A percentile compares a stretch with the other conserved stretches of the same genome.
Evolutionary conservation across 2,888 invertebrate species (phyloP).

Genomic region (Pristionchus maxplancki): DNA sequence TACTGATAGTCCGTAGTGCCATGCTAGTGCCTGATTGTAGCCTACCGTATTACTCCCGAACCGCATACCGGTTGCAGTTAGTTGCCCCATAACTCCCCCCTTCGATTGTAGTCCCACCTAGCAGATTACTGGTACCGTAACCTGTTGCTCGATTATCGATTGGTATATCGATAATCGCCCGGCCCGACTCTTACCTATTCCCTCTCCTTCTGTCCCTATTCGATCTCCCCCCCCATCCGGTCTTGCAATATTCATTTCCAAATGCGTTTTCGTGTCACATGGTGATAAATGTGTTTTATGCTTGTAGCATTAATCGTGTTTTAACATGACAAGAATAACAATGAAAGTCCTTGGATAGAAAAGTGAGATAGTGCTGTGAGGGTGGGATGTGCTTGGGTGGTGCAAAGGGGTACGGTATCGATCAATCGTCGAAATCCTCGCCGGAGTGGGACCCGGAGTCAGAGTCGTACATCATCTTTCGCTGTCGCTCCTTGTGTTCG

Average conservation of each 20-base stretch:
- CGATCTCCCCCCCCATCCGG: slow-evolving; percentile 10
- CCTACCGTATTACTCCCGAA: not conserved
- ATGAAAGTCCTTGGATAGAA: not conserved
- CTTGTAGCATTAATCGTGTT: not conserved
- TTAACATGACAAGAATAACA: not conserved
- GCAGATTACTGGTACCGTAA: slow-evolving; percentile 18
- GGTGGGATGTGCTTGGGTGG: not conserved
- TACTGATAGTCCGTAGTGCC: not conserved
- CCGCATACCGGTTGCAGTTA: slow-evolving; percentile 3
- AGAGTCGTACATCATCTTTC: not conserved
- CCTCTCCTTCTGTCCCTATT: not conserved
- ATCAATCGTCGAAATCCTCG: not conserved
- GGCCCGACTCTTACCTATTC: slow-evolving; percentile 3
- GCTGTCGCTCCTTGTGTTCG: not conserved
- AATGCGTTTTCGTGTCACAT: slow-evolving; percentile 36
- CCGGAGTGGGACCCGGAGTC: not conserved
- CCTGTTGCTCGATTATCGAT: slow-evolving; percentile 18
- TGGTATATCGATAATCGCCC: not conserved
- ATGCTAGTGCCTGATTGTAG: not conserved
- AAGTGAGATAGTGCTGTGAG: not conserved
- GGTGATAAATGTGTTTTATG: slow-evolving; percentile 18
- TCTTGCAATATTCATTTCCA: slow-evolving; percentile 39
- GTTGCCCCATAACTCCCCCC: not conserved
- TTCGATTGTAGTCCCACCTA: not conserved
- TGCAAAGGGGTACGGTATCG: not conserved